A percentile compares a stretch with the other conserved stretches of the same genome.
These are phyloP conservation scores for Drosophila pegasa DNA, from an alignment of 2,888 invertebrate species.

Conservation along the genomic window DNA sequence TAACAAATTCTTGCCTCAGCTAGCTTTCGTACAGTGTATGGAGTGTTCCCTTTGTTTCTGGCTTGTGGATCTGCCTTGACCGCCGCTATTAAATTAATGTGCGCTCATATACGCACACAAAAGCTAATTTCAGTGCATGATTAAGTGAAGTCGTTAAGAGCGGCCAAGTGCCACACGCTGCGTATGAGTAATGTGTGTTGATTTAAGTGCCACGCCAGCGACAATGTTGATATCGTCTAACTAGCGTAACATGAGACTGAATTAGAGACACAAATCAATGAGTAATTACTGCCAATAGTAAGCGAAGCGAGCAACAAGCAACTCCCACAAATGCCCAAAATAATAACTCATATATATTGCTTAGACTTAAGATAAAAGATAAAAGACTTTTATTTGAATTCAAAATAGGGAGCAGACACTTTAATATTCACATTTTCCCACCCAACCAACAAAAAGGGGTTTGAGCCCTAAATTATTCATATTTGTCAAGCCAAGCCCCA, in stretches of 20 bases:
- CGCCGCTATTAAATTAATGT: constrained; percentile 75
- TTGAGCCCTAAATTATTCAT: background rate
- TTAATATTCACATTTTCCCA: background rate
- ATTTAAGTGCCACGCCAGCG: constrained; percentile 51
- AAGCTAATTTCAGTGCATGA: constrained; percentile 77
- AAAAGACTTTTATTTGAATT: background rate
- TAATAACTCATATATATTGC: background rate
- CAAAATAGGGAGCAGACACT: no score
- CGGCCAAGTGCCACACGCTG: constrained; percentile 71
- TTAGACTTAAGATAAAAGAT: background rate
- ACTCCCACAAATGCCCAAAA: background rate
- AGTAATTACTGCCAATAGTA: constrained; percentile 7
- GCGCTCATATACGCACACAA: constrained; percentile 75
- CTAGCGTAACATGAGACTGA: constrained; percentile 35
- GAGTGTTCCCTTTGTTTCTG: background rate
- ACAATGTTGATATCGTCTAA: constrained; percentile 28
- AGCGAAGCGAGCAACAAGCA: background rate
- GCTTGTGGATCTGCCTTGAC: constrained; percentile 38
- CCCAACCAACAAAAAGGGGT: no score
- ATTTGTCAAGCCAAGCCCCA: background rate
- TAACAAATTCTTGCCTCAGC: constrained; percentile 20
- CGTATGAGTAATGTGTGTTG: constrained; percentile 74
- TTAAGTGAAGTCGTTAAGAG: constrained; percentile 77
- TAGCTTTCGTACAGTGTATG: constrained; percentile 41
- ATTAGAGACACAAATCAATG: constrained; percentile 32